A percentile compares a stretch with the other conserved stretches of the same genome.
These are phyloP conservation scores for Drosophila subobscura DNA, from an alignment of 1,140 invertebrate species.

Conservation along the genomic window DNA sequence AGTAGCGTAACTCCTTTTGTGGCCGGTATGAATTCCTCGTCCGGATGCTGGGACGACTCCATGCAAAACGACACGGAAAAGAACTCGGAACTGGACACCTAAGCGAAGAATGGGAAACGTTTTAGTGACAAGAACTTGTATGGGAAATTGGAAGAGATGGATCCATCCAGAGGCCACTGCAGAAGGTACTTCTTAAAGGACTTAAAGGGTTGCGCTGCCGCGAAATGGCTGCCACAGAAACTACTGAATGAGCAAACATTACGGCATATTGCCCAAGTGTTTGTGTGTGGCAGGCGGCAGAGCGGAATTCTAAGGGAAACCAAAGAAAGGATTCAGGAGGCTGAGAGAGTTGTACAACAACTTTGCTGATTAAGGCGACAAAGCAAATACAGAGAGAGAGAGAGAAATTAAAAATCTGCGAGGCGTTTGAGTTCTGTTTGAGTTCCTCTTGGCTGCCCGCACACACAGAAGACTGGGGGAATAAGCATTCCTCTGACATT, in stretches of 20 bases:
- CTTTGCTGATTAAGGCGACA: constrained; percentile 53
- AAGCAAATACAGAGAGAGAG: constrained; percentile 30
- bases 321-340: constrained; percentile 18
- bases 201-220: too few relatives aligned
- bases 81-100: constrained; percentile 90
- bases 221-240: constrained; percentile 17
- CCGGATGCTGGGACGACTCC: constrained; percentile 78
- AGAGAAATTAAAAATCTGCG: constrained; percentile 37
- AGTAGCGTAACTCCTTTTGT: constrained; percentile 87
- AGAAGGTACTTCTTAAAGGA: not conserved
- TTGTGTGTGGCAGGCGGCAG: constrained; percentile 39
- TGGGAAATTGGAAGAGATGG: not conserved
- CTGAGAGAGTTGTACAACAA: constrained; percentile 30
- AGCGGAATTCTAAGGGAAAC: constrained; percentile 28
- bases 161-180: too few relatives aligned
- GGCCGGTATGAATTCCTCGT: constrained; percentile 88
- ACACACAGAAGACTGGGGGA: too few relatives aligned
- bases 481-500: not conserved
- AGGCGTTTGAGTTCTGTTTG: too few relatives aligned
- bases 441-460: too few relatives aligned
- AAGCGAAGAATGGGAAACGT: constrained; percentile 21
- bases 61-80: constrained; percentile 90
- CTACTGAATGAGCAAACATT: constrained; percentile 50
- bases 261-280: constrained; percentile 40
- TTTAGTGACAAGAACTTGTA: not conserved